Base-by-base conservation (phyloP, 2,113 vertebrate genomes). In the Salvelinus fontinalis region DNA sequence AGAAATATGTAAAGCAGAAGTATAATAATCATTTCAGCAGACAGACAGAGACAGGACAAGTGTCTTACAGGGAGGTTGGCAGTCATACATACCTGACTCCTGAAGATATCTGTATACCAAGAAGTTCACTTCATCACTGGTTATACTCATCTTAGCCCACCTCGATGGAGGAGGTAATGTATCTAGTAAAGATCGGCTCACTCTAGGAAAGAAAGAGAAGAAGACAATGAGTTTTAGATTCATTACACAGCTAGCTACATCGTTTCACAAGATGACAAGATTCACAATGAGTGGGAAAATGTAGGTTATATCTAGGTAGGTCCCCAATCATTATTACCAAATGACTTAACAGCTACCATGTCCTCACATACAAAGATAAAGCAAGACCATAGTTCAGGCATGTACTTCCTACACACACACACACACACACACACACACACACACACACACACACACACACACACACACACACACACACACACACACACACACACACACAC, bases 101-200 rank as follows among this genome's bases (percentile, higher is more conserved):
- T 99, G 97, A 81, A 99, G 97, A 90, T 99, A 99, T 87, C 97
- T 95, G 94, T 99, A 99, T 87, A 99, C 97, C 96, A 99, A 93
- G 90, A 98, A 99, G 94, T 99, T 99, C 91, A 99, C 97, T 93
- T 99, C 97, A 87, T 99, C 97, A 87, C 97, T 99, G 93, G 96
- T 99, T 94, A 99, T 97, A 96, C 97, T 99, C 97, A 99, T 99
- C 92, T 98, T 99, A 97, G 94, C 94, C 96, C 93, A 93, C 91
- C 94, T 92, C 90, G 87, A 85, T 79, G 88, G 87, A 93, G 89
- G 95, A 94, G 95, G 94, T 16, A 54, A 14, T 18, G 51, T 91
- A 87, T 86, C 88, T 14, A 88, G 80, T 91, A 94, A 94, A 93
- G 89, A 86, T 91, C 87, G 86, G 94, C 93, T 93, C 94, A 92